Evolutionary conservation across 30 jellyfish, hydroid and myxozoan species (phyloP), one percentile per base, ranked within the genome.

Genomic region (Catostylus mosaicus): DNA sequence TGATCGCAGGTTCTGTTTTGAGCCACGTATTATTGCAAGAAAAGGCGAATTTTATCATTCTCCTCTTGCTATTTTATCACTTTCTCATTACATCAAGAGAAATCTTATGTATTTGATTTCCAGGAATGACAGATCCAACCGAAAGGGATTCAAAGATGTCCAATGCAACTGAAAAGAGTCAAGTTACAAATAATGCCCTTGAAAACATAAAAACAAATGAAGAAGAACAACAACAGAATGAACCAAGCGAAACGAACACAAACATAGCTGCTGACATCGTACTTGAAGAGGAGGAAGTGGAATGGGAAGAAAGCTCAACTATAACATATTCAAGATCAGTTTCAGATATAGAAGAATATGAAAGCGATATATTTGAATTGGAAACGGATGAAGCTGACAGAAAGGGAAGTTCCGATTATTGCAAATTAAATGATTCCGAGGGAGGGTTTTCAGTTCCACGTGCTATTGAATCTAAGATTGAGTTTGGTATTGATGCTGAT

Each of bases 321-420:
- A 68, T 82, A 33, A 82, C 86, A 0, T 82, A 82, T 50, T 82
- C 92, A 1, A 71, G 73, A 54, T 82, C 86, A 27, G 47, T 82
- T 10, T 82, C 92, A 26, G 82, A 51, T 20, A 68, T 82, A 27
- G 92, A 82, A 47, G 92, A 82, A 54, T 82, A 82, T 61, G 92
- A 82, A 46, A 82, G 86, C 66, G 86, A 69, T 27, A 63, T 82
- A 10, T 82, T 82, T 54, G 85, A 69, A 6, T 24, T 35, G 65
- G 90, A 46, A 24, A 30, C 34, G 19, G 86, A 68, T 0, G 63
- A 26, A 18, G 60, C 30, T 36, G 4, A 22, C 31, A 22, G 62
- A 72, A 70, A 30, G 45, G 73, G 34, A 47, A 60, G 54, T 12
- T 72, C 47, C 14, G 72, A 31, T n/a, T 82, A 40, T 26, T 34